Percentiles rank a stretch among this genome's conserved stretches.
Evolutionary conservation across 2,797 vertebrate species (phyloP).

Genomic region (Phataginus tricuspis): DNA sequence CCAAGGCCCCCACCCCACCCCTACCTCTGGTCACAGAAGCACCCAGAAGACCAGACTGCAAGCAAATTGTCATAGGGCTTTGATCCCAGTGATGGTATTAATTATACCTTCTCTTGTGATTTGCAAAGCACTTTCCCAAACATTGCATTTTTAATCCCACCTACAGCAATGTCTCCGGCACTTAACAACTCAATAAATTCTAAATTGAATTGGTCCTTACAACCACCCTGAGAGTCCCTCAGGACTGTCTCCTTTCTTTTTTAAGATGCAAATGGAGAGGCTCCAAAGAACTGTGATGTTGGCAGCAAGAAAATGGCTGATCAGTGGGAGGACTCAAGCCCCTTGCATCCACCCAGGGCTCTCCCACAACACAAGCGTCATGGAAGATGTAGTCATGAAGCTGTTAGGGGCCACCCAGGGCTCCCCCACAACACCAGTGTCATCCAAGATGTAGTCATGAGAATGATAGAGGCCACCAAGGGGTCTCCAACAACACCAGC

Average conservation of each 20-base stretch:
- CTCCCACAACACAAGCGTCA: rapidly evolving
- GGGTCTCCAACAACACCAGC: too few relatives aligned
- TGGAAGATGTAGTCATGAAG: neutral
- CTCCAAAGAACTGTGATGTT: neutral
- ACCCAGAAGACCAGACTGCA: neutral
- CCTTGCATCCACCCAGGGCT: too few relatives aligned
- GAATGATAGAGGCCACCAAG: too few relatives aligned
- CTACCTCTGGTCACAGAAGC: neutral
- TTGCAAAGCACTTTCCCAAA: neutral
- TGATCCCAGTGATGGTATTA: neutral
- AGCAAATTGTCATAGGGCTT: neutral
- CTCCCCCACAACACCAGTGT: too few relatives aligned
- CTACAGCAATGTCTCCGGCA: neutral
- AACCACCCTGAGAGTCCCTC: neutral
- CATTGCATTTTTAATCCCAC: too few relatives aligned
- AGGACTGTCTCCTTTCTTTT: neutral
- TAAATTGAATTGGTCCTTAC: neutral
- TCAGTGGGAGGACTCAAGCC: neutral
- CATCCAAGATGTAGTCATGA: too few relatives aligned
- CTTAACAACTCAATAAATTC: neutral
- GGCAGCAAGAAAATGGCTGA: neutral
- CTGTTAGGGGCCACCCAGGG: too few relatives aligned
- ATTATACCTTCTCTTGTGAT: neutral
- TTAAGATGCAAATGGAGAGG: neutral
- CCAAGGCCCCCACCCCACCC: neutral